These are phyloP conservation scores for Acrocephalus scirpaceus DNA, from an alignment of 2,797 vertebrate genomes.

Conservation along the genomic window DNA sequence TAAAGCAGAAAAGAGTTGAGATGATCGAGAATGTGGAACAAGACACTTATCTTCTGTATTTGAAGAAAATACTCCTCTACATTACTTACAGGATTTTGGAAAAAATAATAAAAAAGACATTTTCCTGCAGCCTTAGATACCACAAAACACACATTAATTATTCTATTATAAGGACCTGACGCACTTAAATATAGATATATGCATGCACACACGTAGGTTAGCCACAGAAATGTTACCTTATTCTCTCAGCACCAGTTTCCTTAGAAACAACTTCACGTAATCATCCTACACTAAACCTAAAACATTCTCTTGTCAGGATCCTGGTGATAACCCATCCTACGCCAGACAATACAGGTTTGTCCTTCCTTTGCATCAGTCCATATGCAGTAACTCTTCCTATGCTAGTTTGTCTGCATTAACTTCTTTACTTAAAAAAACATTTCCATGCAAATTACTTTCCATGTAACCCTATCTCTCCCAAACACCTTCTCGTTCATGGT, in stretches of 20 bases:
- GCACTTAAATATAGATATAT: background rate
- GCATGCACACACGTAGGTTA: background rate
- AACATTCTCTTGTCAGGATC: slow-evolving; percentile 18
- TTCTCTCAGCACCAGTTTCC: slow-evolving; percentile 54
- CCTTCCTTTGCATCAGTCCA: background rate
- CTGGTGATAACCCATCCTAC: slow-evolving; percentile 30
- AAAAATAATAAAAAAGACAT: background rate
- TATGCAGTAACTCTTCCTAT: background rate
- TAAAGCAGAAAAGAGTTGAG: background rate
- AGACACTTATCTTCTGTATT: background rate
- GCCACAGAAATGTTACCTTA: slow-evolving; percentile 33
- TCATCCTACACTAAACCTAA: slow-evolving; percentile 56
- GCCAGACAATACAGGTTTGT: background rate
- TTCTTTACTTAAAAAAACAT: background rate
- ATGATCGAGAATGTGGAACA: background rate
- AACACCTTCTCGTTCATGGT: background rate
- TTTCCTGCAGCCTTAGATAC: background rate
- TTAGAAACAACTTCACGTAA: slow-evolving; percentile 60
- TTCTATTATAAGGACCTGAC: background rate
- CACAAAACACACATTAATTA: background rate
- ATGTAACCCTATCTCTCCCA: background rate
- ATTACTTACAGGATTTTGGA: background rate
- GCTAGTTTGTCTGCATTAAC: background rate
- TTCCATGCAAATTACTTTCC: slow-evolving; percentile 34
- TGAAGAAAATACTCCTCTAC: background rate